These are phyloP conservation scores for Euphydryas editha DNA, from an alignment of 2,888 invertebrate genomes.

Conservation along the genomic window DNA sequence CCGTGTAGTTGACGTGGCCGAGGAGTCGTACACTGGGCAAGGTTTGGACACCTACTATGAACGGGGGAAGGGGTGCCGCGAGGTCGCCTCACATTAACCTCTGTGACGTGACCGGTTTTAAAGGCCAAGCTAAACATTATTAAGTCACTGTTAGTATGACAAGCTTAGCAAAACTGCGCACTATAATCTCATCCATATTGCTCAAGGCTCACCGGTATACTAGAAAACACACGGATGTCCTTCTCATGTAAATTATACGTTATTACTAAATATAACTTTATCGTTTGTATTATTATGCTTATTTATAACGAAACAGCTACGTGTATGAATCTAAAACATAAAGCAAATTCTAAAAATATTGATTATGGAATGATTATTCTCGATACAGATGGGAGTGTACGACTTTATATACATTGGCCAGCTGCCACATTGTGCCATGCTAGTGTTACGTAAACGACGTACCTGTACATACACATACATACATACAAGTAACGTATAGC, in stretches of 20 bases:
- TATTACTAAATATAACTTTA: background rate
- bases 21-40: background rate
- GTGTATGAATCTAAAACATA: background rate
- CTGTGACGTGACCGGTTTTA: background rate
- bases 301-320: background rate
- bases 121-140: background rate
- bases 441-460: background rate
- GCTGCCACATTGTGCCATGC: background rate
- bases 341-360: background rate
- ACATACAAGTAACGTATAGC: background rate
- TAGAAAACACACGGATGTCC: background rate
- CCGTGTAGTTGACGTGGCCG: background rate
- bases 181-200: background rate
- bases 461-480: background rate
- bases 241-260: background rate
- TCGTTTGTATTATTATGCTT: background rate
- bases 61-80: slow-evolving; percentile 1
- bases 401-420: background rate
- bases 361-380: background rate
- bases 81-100: background rate
- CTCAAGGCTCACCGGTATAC: background rate
- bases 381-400: background rate
- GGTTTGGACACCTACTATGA: background rate
- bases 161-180: background rate
- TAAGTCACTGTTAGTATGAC: background rate